These are phyloP conservation scores for Cynocephalus volans DNA, from an alignment of 2,113 vertebrate species.

Conservation along the genomic window DNA sequence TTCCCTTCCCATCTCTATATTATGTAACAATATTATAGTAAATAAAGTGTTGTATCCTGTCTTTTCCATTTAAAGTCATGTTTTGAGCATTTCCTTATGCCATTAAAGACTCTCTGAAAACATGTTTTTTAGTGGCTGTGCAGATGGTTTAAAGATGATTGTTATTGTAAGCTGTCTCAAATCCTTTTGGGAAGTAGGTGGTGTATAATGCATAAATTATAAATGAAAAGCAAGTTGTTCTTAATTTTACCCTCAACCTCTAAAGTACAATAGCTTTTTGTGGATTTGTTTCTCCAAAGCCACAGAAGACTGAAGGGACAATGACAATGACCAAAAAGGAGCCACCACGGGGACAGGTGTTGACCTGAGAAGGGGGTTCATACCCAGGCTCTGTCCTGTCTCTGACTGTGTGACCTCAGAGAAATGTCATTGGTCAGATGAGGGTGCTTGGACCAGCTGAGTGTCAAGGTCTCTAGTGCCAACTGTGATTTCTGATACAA, in stretches of 20 bases:
- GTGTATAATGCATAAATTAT: constrained; percentile 78
- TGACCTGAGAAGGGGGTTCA: background rate
- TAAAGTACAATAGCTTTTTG: background rate
- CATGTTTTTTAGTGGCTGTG: constrained; percentile 66
- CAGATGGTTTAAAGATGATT: constrained; percentile 71
- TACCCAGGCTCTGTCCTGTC: background rate
- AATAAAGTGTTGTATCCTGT: constrained; percentile 50
- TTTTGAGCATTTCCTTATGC: constrained; percentile 72
- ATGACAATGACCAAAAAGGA: background rate
- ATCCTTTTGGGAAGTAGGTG: constrained; percentile 80
- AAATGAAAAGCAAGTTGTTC: constrained; percentile 75
- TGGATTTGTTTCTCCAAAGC: constrained; percentile 42
- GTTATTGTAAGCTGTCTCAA: constrained; percentile 71
- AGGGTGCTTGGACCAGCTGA: background rate
- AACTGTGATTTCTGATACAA: background rate
- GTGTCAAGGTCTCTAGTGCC: background rate
- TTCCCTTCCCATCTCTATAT: background rate
- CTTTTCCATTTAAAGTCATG: constrained; percentile 67
- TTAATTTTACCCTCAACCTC: constrained; percentile 70
- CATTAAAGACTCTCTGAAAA: constrained; percentile 76
- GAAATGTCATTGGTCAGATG: background rate
- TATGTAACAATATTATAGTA: constrained; percentile 62
- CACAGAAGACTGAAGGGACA: background rate
- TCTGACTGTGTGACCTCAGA: background rate
- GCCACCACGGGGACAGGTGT: background rate